A percentile compares a stretch with the other conserved stretches of the same genome.
Conservation (phyloP, 2,113 vertebrate species). For the Pelecanus crispus region DNA sequence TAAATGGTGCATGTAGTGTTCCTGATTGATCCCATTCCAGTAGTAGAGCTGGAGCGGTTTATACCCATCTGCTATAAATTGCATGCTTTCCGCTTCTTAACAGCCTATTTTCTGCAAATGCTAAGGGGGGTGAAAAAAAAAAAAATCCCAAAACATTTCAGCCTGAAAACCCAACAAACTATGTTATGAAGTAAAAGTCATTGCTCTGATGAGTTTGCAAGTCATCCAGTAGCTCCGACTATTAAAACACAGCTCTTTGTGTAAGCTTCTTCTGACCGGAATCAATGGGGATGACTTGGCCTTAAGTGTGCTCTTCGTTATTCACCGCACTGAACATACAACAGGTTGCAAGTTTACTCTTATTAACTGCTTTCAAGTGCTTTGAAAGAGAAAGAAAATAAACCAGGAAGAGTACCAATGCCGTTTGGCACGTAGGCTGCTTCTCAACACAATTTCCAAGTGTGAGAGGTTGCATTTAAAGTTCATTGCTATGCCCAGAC, state of each 20-base stretch:
- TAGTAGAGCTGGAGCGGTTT: conserved; percentile 45
- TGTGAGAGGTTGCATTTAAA: neutral
- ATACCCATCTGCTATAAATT: conserved; percentile 65
- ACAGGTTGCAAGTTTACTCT: conserved; percentile 53
- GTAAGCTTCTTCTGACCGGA: neutral
- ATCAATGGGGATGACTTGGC: neutral
- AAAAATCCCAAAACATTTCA: conserved; percentile 36
- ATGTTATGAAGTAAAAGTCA: neutral
- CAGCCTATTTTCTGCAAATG: conserved; percentile 60
- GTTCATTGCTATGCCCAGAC: neutral
- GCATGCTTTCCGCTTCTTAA: conserved; percentile 65
- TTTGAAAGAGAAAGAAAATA: conserved; percentile 35
- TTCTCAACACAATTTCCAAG: conserved; percentile 27
- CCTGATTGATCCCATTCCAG: conserved; percentile 64
- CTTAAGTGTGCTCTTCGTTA: neutral
- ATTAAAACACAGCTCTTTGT: neutral
- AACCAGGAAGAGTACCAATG: conserved; percentile 1
- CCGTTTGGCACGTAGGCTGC: neutral
- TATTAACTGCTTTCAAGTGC: conserved; percentile 25
- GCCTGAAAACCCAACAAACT: conserved; percentile 22
- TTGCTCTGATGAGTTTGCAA: neutral
- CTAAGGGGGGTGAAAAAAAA: neutral
- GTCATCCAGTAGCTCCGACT: neutral
- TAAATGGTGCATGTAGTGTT: conserved; percentile 66
- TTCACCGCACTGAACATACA: neutral